Conservation (phyloP, 2,797 vertebrate genomes). For the Gobio occitaniae region DNA sequence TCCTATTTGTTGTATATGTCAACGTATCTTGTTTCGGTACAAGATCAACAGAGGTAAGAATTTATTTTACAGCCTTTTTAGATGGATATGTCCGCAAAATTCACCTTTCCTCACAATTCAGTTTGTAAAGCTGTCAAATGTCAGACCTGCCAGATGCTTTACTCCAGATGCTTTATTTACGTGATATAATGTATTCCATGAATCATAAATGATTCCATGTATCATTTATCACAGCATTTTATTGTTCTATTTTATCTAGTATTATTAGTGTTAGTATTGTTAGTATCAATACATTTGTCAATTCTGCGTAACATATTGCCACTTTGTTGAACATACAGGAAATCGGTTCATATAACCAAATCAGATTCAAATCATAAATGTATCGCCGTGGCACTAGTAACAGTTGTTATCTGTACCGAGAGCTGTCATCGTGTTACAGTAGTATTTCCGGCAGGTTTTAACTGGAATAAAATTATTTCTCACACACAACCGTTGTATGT, state of each 20-base stretch:
- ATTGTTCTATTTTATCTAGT: not conserved
- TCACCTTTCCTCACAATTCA: not conserved
- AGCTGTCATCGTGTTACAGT: not conserved
- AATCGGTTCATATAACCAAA: not conserved
- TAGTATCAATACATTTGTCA: not conserved
- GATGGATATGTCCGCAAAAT: not conserved
- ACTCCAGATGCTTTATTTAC: not conserved
- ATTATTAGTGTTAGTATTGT: not conserved
- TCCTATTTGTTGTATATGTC: slow-evolving; percentile 24
- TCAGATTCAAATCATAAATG: not conserved
- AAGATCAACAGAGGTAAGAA: slow-evolving; percentile 31
- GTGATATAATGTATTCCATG: not conserved
- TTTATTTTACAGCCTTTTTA: not conserved
- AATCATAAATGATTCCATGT: not conserved
- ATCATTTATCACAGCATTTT: not conserved
- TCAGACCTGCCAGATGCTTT: slow-evolving; percentile 24
- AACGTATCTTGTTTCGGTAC: slow-evolving; percentile 8
- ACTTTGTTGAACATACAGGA: not conserved
- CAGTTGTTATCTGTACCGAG: not conserved
- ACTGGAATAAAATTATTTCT: not conserved
- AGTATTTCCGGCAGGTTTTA: not conserved
- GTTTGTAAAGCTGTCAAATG: slow-evolving; percentile 35
- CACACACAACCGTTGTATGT: not conserved
- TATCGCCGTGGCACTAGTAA: not conserved
- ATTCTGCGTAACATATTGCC: not conserved